phyloP scores from a whole-genome alignment of 92 coral and sea anemone species.

The Porites evermanni region DNA sequence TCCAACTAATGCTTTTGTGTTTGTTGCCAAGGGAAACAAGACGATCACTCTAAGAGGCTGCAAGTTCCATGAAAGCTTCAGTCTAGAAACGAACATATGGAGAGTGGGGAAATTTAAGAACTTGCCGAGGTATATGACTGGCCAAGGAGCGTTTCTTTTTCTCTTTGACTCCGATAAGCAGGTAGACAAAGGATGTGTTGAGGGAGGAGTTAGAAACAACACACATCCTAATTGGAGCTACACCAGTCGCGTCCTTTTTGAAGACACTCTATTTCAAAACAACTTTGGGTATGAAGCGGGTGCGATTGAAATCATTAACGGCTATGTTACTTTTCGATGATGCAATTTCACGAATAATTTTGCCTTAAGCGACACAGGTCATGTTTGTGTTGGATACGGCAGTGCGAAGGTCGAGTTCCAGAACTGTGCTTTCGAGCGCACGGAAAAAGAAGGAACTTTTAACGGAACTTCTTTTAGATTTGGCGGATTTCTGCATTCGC shows the following conservation, averaged over 20 bases:
- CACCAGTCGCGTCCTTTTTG: constrained; percentile 13
- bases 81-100: neutral
- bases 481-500: constrained; percentile 23
- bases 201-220: neutral
- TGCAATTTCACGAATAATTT: constrained; percentile 40
- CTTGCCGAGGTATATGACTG: neutral
- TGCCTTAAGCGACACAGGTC: constrained; percentile 2
- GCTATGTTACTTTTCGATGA: constrained; percentile 6
- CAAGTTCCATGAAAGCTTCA: constrained; percentile 8
- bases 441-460: neutral
- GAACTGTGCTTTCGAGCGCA: neutral
- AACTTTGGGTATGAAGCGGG: constrained; percentile 33
- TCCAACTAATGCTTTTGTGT: constrained; percentile 9
- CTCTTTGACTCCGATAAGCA: constrained; percentile 19
- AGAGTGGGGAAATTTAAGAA: neutral
- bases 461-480: neutral
- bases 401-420: constrained; percentile 24
- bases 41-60: neutral
- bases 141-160: constrained; percentile 20
- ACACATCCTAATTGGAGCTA: constrained; percentile 5
- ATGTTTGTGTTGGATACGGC: constrained; percentile 11
- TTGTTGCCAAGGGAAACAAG: constrained; percentile 10
- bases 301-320: constrained; percentile 37
- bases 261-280: constrained; percentile 25
- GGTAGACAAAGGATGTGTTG: neutral